Conservation (phyloP, 2,113 vertebrate species). For the Thryonomys swinderianus region DNA sequence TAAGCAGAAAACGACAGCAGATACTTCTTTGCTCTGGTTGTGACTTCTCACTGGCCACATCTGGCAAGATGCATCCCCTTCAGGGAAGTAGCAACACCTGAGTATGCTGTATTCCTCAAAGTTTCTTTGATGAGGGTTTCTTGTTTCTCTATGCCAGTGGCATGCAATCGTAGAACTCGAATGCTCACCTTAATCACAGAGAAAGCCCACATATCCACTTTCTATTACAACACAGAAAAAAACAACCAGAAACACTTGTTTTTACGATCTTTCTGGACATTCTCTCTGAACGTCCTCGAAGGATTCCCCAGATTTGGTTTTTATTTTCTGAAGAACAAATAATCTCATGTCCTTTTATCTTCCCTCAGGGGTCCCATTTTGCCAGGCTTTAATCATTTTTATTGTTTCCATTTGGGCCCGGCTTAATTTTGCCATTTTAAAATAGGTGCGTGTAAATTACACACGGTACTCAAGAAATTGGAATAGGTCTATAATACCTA, state of each 20-base stretch:
- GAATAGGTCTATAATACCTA: not conserved
- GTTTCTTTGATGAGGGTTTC: not conserved
- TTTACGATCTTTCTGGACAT: constrained; percentile 48
- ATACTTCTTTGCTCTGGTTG: not conserved
- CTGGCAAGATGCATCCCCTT: not conserved
- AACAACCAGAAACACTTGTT: not conserved
- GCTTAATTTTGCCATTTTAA: constrained; percentile 46
- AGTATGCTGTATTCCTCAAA: not conserved
- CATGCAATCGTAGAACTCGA: not conserved
- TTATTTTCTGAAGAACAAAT: constrained; percentile 69
- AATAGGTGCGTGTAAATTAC: constrained; percentile 43
- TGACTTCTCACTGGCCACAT: not conserved
- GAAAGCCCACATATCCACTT: not conserved
- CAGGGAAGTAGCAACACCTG: not conserved
- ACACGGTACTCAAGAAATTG: not conserved
- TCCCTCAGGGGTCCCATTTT: constrained; percentile 62
- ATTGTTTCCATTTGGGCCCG: constrained; percentile 72
- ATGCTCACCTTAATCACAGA: not conserved
- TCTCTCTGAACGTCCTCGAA: constrained; percentile 35
- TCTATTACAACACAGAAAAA: not conserved
- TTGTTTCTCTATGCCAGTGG: not conserved
- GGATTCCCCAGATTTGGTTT: not conserved
- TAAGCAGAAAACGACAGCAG: not conserved
- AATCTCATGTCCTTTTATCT: constrained; percentile 74
- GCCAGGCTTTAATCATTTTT: constrained; percentile 78